Percentiles rank a stretch among this genome's conserved stretches.
Evolutionary conservation across 2,888 invertebrate genomes (phyloP).

Genomic region (Dascillus cervinus): DNA sequence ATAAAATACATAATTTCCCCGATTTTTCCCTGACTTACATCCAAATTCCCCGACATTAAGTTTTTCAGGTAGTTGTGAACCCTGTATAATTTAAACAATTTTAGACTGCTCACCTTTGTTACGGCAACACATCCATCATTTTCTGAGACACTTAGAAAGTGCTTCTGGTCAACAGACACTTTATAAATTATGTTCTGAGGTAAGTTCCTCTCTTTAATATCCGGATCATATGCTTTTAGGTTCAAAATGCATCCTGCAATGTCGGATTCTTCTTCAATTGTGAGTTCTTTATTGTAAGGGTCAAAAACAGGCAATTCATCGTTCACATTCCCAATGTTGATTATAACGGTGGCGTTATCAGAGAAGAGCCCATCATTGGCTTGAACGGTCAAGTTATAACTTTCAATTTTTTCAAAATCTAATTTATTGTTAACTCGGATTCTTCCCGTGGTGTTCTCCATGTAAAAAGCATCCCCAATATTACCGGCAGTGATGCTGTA

Average conservation of each 20-base stretch:
- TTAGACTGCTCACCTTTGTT: too few relatives aligned
- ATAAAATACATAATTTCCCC: too few relatives aligned
- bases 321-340: slow-evolving; percentile 83
- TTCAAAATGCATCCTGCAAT: slow-evolving; percentile 63
- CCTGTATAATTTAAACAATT: too few relatives aligned
- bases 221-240: slow-evolving; percentile 77
- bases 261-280: slow-evolving; percentile 66
- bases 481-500: slow-evolving; percentile 88
- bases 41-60: too few relatives aligned
- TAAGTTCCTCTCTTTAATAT: slow-evolving; percentile 66
- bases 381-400: slow-evolving; percentile 73
- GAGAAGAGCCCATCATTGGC: slow-evolving; percentile 80
- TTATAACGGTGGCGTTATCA: slow-evolving; percentile 75
- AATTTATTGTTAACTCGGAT: slow-evolving; percentile 69
- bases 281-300: slow-evolving; percentile 60
- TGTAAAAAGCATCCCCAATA: slow-evolving; percentile 75
- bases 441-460: slow-evolving; percentile 77
- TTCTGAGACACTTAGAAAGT: slow-evolving; percentile 59
- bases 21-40: too few relatives aligned
- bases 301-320: slow-evolving; percentile 85
- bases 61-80: too few relatives aligned
- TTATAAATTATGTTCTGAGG: slow-evolving; percentile 76
- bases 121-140: slow-evolving; percentile 67
- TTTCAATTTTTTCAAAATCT: slow-evolving; percentile 79
- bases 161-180: slow-evolving; percentile 63